Percentiles rank a stretch among this genome's conserved stretches.
Evolutionary conservation across 2,113 vertebrate genomes (phyloP).

Genomic region (Poecile atricapillus): DNA sequence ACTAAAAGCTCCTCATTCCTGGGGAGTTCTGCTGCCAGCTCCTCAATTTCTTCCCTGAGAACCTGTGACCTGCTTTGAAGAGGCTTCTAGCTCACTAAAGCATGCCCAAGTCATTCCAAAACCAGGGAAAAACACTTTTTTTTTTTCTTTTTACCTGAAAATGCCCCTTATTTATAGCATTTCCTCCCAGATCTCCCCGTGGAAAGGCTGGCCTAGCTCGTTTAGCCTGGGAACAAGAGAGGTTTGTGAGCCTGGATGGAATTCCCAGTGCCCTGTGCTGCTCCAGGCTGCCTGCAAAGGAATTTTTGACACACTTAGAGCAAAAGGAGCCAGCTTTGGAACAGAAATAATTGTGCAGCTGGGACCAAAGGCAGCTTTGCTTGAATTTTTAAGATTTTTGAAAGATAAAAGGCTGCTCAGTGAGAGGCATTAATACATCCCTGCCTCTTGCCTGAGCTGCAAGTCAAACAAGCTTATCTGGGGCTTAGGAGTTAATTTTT

Average conservation of each 20-base stretch:
- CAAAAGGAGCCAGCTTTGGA: not conserved
- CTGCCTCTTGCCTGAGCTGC: not conserved
- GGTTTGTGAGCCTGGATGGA: not conserved
- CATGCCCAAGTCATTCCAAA: accelerated
- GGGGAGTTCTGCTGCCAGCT: not conserved
- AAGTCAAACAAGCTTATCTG: not conserved
- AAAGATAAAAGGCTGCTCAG: not conserved
- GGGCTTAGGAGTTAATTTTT: not conserved
- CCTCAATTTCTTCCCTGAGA: not conserved
- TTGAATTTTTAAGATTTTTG: not conserved
- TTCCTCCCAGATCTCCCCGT: accelerated
- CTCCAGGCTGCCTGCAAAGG: not conserved
- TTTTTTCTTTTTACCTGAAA: not conserved
- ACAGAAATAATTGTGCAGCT: not conserved
- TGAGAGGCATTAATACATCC: not conserved
- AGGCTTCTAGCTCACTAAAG: not conserved
- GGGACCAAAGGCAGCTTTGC: not conserved
- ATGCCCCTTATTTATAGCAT: accelerated
- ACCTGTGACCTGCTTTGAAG: not conserved
- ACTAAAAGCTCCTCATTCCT: not conserved
- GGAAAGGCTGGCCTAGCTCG: not conserved
- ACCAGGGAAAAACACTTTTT: accelerated
- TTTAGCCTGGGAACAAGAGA: not conserved
- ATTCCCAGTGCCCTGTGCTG: not conserved
- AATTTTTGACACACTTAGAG: not conserved